Conservation (phyloP, 92 coral and sea anemone species). For the Zoanthus solanderi region DNA sequence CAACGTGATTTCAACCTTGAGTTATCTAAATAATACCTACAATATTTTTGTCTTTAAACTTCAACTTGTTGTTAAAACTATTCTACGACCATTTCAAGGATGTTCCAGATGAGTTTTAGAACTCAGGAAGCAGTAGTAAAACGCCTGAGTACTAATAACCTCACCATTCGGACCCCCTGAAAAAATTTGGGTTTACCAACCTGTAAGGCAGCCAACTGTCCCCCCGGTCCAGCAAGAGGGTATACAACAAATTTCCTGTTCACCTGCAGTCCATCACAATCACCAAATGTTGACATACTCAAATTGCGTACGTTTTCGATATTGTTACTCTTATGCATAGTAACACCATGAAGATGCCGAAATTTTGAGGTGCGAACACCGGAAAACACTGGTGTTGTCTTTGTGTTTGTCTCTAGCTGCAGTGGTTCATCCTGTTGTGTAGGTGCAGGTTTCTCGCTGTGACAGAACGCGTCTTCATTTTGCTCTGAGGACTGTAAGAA, state of each 20-base stretch:
- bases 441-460: neutral
- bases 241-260: constrained; percentile 85
- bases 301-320: constrained; percentile 93
- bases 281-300: constrained; percentile 89
- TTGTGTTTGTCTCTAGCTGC: constrained; percentile 49
- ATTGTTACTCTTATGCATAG: constrained; percentile 90
- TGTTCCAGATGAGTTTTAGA: too few species aligned
- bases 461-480: neutral
- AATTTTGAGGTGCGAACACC: constrained; percentile 84
- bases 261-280: constrained; percentile 90
- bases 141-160: too few species aligned
- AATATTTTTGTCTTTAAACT: too few species aligned
- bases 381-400: constrained; percentile 70
- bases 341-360: constrained; percentile 87
- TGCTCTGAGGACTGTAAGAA: neutral
- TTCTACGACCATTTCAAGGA: too few species aligned
- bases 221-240: constrained; percentile 93
- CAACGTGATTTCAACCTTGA: too few species aligned
- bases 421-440: neutral
- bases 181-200: constrained; percentile 46
- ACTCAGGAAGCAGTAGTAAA: too few species aligned
- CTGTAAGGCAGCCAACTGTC: constrained; percentile 89
- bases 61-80: too few species aligned
- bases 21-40: too few species aligned
- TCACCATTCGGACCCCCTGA: too few species aligned